These are phyloP conservation scores for Aplidium turbinatum DNA, from an alignment of 23 tunicate genomes.

Conservation along the genomic window DNA sequence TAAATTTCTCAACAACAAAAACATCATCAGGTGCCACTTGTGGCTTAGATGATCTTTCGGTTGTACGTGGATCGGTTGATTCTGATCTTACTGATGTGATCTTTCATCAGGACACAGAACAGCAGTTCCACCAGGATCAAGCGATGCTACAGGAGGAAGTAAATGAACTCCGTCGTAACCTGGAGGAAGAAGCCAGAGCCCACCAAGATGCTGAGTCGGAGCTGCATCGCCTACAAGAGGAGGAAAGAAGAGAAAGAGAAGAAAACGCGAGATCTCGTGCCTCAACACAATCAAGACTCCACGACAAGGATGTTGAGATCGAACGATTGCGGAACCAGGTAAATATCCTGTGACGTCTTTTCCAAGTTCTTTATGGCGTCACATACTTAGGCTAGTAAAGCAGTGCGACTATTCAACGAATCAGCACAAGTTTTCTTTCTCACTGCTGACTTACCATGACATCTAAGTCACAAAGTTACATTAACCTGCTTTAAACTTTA, in stretches of 20 bases:
- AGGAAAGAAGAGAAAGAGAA: conserved; percentile 50
- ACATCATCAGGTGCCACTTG: too few species aligned
- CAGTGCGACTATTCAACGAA: too few species aligned
- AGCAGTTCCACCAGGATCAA: conserved; percentile 79
- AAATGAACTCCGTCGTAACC: conserved; percentile 30
- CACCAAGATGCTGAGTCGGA: conserved; percentile 61
- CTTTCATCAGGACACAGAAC: conserved; percentile 60
- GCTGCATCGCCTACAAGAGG: conserved; percentile 56
- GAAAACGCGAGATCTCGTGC: conserved; percentile 57
- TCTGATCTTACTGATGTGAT: not conserved
- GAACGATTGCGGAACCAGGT: conserved; percentile 80
- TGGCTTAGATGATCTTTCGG: too few species aligned
- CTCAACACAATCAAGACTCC: conserved; percentile 49
- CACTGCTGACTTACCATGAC: too few species aligned
- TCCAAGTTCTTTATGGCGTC: too few species aligned
- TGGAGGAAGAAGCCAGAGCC: conserved; percentile 50
- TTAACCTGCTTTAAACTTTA: too few species aligned
- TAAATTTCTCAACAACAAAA: too few species aligned
- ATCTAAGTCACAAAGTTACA: too few species aligned
- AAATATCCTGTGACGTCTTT: too few species aligned
- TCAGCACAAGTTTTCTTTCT: too few species aligned
- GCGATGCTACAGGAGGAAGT: conserved; percentile 57
- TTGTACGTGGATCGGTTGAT: too few species aligned
- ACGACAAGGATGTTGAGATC: conserved; percentile 73
- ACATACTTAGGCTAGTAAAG: too few species aligned